These are phyloP conservation scores for Protaetia brevitarsis DNA, from an alignment of 1,140 invertebrate genomes.

Conservation along the genomic window DNA sequence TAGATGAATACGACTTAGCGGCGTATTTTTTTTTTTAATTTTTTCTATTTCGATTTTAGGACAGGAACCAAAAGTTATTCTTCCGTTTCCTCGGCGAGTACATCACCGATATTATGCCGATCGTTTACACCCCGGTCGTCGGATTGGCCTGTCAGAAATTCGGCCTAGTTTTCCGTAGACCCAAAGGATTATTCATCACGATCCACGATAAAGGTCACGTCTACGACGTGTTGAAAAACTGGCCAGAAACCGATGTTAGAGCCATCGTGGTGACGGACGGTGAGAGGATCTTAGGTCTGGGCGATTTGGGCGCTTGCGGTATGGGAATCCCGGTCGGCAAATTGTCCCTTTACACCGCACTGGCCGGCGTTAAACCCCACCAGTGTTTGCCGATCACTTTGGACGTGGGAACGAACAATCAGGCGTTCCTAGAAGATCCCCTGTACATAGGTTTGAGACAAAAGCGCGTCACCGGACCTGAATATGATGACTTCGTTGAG, in stretches of 20 bases:
- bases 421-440: constrained; percentile 80
- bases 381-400: constrained; percentile 88
- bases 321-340: constrained; percentile 97
- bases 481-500: constrained; percentile 92
- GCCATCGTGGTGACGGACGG: constrained; percentile 95
- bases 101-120: constrained; percentile 93
- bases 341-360: constrained; percentile 85
- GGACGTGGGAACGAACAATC: constrained; percentile 91
- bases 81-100: constrained; percentile 91
- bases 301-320: constrained; percentile 91
- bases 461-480: constrained; percentile 71
- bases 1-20: too few species aligned
- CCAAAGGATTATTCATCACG: constrained; percentile 93
- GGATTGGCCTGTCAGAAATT: constrained; percentile 97
- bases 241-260: constrained; percentile 89
- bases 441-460: constrained; percentile 90
- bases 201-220: constrained; percentile 95
- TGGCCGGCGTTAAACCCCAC: constrained; percentile 91
- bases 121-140: constrained; percentile 97
- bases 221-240: constrained; percentile 84
- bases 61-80: constrained; percentile 94
- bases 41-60: constrained; percentile 58
- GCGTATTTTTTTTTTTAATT: background rate
- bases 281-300: constrained; percentile 89
- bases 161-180: constrained; percentile 89